A percentile compares a stretch with the other conserved stretches of the same genome.
phyloP scores from a whole-genome alignment of 2,888 invertebrate genomes.

The Caenorhabditis sinica region DNA sequence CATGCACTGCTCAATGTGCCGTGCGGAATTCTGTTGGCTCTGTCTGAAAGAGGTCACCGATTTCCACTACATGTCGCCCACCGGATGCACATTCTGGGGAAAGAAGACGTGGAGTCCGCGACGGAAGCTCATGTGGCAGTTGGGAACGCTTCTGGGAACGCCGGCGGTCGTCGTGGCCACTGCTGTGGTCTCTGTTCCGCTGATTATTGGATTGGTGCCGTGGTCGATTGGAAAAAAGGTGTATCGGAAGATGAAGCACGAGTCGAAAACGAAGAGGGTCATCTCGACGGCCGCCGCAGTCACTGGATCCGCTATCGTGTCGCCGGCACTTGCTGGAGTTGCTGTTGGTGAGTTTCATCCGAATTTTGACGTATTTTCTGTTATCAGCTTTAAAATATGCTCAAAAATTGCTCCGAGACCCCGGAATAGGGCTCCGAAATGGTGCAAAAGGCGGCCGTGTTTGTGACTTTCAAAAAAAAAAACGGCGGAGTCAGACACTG shows the following conservation, averaged over 20 bases:
- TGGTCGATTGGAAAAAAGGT: conserved; percentile 32
- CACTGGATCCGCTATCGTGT: conserved; percentile 21
- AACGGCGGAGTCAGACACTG: too few species aligned
- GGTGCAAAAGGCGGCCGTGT: too few species aligned
- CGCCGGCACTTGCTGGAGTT: conserved; percentile 32
- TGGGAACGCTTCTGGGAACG: conserved; percentile 40
- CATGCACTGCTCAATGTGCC: conserved; percentile 96
- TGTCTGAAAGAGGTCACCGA: conserved; percentile 99
- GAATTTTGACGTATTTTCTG: background rate
- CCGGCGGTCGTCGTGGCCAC: conserved; percentile 42
- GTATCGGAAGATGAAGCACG: conserved; percentile 27
- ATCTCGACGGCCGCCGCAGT: conserved; percentile 41
- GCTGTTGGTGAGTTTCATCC: conserved; percentile 30
- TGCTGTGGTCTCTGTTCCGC: conserved; percentile 32
- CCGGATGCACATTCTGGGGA: conserved; percentile 89
- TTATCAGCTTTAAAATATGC: too few species aligned
- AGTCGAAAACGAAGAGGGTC: conserved; percentile 27
- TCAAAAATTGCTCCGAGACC: too few species aligned
- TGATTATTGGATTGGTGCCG: conserved; percentile 33
- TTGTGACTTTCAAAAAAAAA: too few species aligned
- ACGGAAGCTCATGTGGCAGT: conserved; percentile 89
- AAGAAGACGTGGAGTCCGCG: conserved; percentile 98
- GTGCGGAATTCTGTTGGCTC: conserved; percentile 98
- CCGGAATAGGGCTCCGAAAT: too few species aligned
- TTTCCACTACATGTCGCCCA: conserved; percentile 91